Evolutionary conservation across 2,797 vertebrate species (phyloP).

Genomic region (Sarcoramphus papa): DNA sequence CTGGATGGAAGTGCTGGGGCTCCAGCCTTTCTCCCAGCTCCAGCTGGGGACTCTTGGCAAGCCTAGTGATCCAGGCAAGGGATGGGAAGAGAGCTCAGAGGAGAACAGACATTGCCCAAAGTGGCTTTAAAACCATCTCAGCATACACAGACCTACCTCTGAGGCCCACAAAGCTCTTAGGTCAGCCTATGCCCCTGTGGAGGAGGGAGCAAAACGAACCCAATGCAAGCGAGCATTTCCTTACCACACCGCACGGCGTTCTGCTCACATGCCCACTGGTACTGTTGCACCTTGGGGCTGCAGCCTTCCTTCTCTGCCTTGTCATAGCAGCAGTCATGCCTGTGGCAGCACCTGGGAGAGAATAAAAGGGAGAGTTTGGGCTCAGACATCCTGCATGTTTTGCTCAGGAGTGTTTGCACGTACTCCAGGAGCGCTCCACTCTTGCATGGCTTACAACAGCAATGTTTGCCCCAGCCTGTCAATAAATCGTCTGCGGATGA

Average conservation of each 20-base stretch:
- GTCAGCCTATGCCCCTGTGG: neutral
- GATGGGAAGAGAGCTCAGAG: neutral
- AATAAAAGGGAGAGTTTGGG: neutral
- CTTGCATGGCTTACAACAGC: rapidly evolving
- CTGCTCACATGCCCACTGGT: slow-evolving; percentile 82
- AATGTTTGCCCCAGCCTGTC: neutral
- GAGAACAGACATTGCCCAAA: neutral
- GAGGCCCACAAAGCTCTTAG: neutral
- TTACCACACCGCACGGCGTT: slow-evolving; percentile 79
- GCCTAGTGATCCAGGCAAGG: neutral
- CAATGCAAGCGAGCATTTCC: neutral
- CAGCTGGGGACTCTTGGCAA: neutral
- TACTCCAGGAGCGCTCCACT: neutral
- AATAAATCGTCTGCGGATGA: neutral
- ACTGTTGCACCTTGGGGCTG: slow-evolving; percentile 75
- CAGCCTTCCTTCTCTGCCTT: slow-evolving; percentile 82
- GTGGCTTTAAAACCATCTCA: neutral
- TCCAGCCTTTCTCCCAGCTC: neutral
- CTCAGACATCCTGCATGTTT: neutral
- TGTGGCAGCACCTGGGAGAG: slow-evolving; percentile 84
- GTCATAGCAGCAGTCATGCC: slow-evolving; percentile 88
- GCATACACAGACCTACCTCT: neutral
- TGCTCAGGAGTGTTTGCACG: neutral
- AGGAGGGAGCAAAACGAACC: neutral
- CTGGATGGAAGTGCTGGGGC: neutral